Percentiles rank a stretch among this genome's conserved stretches.
Evolutionary conservation across 2,888 invertebrate genomes (phyloP).

Genomic region (Sisyra nigra): DNA sequence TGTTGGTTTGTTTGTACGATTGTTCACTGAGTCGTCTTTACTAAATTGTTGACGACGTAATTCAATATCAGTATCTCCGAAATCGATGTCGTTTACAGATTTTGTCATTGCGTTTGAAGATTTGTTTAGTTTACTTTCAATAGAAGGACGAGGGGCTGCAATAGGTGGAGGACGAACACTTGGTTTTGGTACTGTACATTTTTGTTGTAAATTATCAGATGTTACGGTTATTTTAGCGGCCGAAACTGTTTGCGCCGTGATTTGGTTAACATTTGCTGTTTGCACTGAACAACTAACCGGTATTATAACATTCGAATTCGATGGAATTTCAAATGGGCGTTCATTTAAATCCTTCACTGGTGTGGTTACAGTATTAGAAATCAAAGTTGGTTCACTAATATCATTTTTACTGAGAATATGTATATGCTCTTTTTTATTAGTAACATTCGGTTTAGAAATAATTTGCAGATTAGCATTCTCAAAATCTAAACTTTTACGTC

Average conservation of each 20-base stretch:
- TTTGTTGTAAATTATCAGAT: slow-evolving; percentile 27
- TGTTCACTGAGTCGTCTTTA: slow-evolving; percentile 21
- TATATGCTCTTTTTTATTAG: slow-evolving; percentile 1
- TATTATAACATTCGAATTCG: not conserved
- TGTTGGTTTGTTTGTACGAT: slow-evolving; percentile 49
- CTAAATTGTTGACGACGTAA: slow-evolving; percentile 28
- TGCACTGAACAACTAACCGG: slow-evolving; percentile 13
- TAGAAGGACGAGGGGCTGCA: slow-evolving; percentile 35
- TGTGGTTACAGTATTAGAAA: slow-evolving; percentile 3
- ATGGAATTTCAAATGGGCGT: slow-evolving; percentile 6
- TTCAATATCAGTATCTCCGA: slow-evolving; percentile 28
- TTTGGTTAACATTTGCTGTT: slow-evolving; percentile 20
- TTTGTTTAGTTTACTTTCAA: slow-evolving; percentile 15
- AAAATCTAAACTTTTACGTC: slow-evolving; percentile 38
- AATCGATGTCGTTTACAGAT: slow-evolving; percentile 16
- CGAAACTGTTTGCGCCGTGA: slow-evolving; percentile 29
- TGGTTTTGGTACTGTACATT: slow-evolving; percentile 22
- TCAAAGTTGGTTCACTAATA: slow-evolving; percentile 4
- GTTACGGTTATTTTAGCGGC: slow-evolving; percentile 30
- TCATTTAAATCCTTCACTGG: slow-evolving; percentile 3
- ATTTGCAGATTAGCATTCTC: slow-evolving; percentile 30
- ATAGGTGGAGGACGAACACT: slow-evolving; percentile 31
- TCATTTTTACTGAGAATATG: slow-evolving; percentile 5
- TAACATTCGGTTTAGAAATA: slow-evolving; percentile 10
- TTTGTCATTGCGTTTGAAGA: not conserved